Evolutionary conservation across 2,888 invertebrate genomes (phyloP).

Genomic region (Eristalis pertinax): DNA sequence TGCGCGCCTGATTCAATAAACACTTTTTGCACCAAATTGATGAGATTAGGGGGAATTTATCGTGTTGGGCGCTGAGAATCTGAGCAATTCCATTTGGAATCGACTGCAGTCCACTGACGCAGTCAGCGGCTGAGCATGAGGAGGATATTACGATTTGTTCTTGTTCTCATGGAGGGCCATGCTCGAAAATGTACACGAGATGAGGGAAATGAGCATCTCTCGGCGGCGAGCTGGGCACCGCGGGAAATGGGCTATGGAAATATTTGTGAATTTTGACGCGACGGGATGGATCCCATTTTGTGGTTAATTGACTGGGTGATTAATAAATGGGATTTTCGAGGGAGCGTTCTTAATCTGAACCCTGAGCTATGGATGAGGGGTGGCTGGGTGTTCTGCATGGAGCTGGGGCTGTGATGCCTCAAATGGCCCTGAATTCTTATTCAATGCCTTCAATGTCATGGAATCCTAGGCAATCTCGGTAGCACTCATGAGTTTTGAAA

Average conservation of each 20-base stretch:
- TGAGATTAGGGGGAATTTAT: constrained; percentile 56
- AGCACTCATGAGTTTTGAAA: too few species aligned
- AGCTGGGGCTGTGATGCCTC: too few species aligned
- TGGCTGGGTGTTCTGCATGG: neutral
- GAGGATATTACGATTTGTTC: neutral
- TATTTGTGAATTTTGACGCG: constrained; percentile 18
- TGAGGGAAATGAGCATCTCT: neutral
- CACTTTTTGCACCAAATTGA: constrained; percentile 57
- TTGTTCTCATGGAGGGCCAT: neutral
- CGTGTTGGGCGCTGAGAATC: neutral
- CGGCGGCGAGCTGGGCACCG: neutral
- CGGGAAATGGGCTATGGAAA: constrained; percentile 12
- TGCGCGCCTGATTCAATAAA: constrained; percentile 52
- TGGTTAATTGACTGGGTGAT: constrained; percentile 24
- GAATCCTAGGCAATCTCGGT: too few species aligned
- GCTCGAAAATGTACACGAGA: neutral
- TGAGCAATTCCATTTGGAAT: neutral
- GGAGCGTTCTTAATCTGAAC: neutral
- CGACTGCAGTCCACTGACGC: neutral
- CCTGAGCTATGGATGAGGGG: neutral
- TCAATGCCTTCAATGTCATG: too few species aligned
- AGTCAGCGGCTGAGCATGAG: neutral
- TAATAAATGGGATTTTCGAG: neutral
- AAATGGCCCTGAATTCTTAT: too few species aligned
- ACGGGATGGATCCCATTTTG: constrained; percentile 14